These are phyloP conservation scores for Speoplatyrhinus poulsoni DNA, from an alignment of 2,113 vertebrate genomes.

Conservation along the genomic window DNA sequence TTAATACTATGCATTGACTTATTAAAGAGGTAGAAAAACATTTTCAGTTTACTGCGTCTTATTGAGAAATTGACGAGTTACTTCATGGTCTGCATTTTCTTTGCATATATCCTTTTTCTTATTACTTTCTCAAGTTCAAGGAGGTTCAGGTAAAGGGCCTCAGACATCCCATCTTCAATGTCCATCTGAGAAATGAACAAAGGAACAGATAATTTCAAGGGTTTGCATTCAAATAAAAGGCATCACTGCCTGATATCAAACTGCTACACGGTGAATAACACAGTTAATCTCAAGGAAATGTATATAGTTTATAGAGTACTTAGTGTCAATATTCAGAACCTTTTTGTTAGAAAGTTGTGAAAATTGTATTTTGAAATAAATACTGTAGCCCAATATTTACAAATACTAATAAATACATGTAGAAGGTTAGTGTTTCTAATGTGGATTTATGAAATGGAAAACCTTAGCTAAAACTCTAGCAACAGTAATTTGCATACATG, in stretches of 20 bases:
- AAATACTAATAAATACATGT: too few species aligned
- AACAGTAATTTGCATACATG: too few species aligned
- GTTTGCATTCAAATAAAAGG: neutral
- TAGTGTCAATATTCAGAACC: too few species aligned
- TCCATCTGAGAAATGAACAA: constrained; percentile 79
- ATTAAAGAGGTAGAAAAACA: too few species aligned
- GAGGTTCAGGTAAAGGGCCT: constrained; percentile 80
- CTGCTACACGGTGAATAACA: neutral
- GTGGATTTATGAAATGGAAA: too few species aligned
- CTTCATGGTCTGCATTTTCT: constrained; percentile 19
- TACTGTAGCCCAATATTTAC: too few species aligned
- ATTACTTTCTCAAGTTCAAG: constrained; percentile 80
- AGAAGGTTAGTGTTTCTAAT: too few species aligned
- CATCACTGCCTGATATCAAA: neutral
- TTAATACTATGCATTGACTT: too few species aligned
- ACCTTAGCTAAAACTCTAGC: too few species aligned
- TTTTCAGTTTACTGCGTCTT: constrained; percentile 25
- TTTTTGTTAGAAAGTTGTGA: too few species aligned
- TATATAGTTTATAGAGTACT: neutral
- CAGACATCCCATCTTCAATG: constrained; percentile 79
- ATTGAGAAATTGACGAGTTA: neutral
- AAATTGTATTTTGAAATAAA: too few species aligned
- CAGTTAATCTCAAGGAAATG: neutral
- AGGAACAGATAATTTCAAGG: constrained; percentile 1
- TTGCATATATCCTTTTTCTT: constrained; percentile 45